Percentiles rank a stretch among this genome's conserved stretches.
phyloP scores from a whole-genome alignment of 2,797 vertebrate species.

The Carapus acus region DNA sequence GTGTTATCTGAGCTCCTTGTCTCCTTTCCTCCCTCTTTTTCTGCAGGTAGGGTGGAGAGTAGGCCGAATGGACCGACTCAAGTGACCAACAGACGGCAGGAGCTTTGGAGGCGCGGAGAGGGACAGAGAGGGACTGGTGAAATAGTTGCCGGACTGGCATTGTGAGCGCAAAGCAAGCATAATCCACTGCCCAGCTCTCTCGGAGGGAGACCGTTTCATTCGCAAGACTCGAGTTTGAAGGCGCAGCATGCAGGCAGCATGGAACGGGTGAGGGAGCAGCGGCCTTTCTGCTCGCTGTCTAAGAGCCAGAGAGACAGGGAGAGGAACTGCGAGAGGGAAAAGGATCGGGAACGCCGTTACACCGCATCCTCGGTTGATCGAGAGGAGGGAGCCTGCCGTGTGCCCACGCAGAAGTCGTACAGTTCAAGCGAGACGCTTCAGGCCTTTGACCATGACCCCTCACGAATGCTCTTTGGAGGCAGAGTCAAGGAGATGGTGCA shows the following conservation, averaged over 20 bases:
- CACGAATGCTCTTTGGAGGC: slow-evolving; percentile 88
- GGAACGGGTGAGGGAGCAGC: slow-evolving; percentile 96
- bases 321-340: slow-evolving; percentile 64
- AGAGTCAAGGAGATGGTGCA: slow-evolving; percentile 91
- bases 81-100: slow-evolving; percentile 27
- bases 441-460: slow-evolving; percentile 94
- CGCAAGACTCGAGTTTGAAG: slow-evolving; percentile 55
- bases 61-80: slow-evolving; percentile 60
- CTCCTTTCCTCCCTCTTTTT: slow-evolving; percentile 53
- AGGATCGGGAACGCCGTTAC: slow-evolving; percentile 64
- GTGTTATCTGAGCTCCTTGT: slow-evolving; percentile 62
- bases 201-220: slow-evolving; percentile 38
- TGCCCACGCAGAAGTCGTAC: slow-evolving; percentile 95
- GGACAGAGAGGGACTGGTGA: slow-evolving; percentile 25
- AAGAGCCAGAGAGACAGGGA: slow-evolving; percentile 90
- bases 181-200: slow-evolving; percentile 50
- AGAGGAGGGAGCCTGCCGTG: slow-evolving; percentile 82
- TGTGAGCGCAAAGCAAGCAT: slow-evolving; percentile 4
- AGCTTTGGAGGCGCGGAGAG: slow-evolving; percentile 33
- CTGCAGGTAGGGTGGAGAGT: slow-evolving; percentile 72
- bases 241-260: slow-evolving; percentile 92
- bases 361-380: slow-evolving; percentile 70
- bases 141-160: slow-evolving; percentile 26
- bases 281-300: slow-evolving; percentile 97
- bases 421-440: slow-evolving; percentile 96